Evolutionary conservation across 2,888 invertebrate genomes (phyloP), one percentile per base, ranked within the genome.

Genomic region (Leucoptera coffeella): DNA sequence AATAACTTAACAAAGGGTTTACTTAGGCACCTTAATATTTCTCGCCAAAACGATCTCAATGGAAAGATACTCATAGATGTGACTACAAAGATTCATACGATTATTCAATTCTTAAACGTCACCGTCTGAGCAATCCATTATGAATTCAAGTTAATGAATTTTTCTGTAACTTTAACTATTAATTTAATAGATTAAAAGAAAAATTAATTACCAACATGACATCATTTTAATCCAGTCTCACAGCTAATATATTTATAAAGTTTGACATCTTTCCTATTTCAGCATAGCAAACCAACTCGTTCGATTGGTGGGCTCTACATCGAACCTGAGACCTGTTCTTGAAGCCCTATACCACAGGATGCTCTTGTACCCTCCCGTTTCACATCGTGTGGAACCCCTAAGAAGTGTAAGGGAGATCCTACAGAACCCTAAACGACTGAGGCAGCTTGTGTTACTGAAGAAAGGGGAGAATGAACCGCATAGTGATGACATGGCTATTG

Each of bases 281-380:
- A 90, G 90, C 47, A 93, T 95, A 42, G 89, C 90, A 6, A 87
- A 88, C 28, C 89, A 93, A 47, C 64, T 95, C 29, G 84, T 94
- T 1, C 77, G 92, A 9, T 64, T 94, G 20, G 90, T 94, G 1
- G 95, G 94, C 0, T 82, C 86, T 19, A 85, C 90, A 13, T 81
- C 87, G 1, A 82, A 83, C n/a, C 59, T 95, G 24, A 75, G 94
- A 9, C 92, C 94, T 6, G 93, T 94, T 22, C 59, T 95, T 23
- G 94, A 94, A 50, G 92, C 94, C 0, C 72, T 95, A 2, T 94
- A 94, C 48, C 94, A 95, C 54, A 76, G 94, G 29, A 91, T 94
- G 85, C 60, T 94, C 3, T 72, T 94, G 0, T 82, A 93, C 54
- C 92, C 94, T 10, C 85, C 89, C 1, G 82, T 88, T 1, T 76